Base-by-base conservation (phyloP, 2,113 vertebrate species). In the Seriola quinqueradiata region DNA sequence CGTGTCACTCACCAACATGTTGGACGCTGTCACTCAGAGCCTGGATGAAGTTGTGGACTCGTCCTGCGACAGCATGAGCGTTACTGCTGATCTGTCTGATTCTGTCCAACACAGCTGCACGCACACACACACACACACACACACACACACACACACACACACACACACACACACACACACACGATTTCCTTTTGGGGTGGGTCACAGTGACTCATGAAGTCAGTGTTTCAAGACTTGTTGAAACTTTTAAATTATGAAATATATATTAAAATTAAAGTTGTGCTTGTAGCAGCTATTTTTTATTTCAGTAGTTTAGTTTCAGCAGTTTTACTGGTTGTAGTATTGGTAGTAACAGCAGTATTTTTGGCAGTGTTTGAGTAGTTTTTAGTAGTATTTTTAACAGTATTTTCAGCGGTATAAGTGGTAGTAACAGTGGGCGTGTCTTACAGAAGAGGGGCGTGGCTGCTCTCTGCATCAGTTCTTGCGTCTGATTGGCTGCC, bases 401-500 rank as follows among this genome's bases (percentile, higher is more conserved):
- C 16, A 61, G 14, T 0, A 34, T 25, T 32, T n/a, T 58, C 11
- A 16, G 5, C 14, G 42, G 23, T 1, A 5, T 14, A 8, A 1
- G 28, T 36, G 8, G 44, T 12, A 0, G 7, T 32, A 14, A 3
- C 17, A 3, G 63, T 42, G 77, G 71, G 78, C 3, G 55, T 9
- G 61, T 46, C 97, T 97, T 94, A 99, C 97, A 92, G 82, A 95
- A 65, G 17, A 99, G 94, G 0, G 98, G 98, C 14, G 95, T 89
- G 60, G 83, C 89, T 2, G 95, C 92, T 0, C 79, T 79, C 38
- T 96, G 84, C 80, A 97, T 23, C 57, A 96, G 44, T 46, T 97
- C 93, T 0, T 92, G 95, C 0, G 96, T 98, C 89, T 99, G 97
- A 93, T 98, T 99, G 90, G 96, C 91, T 11, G 96, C 94, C 44